These are phyloP conservation scores for Chaetoderma sp. DNA, from an alignment of 2,888 invertebrate genomes.

Conservation along the genomic window DNA sequence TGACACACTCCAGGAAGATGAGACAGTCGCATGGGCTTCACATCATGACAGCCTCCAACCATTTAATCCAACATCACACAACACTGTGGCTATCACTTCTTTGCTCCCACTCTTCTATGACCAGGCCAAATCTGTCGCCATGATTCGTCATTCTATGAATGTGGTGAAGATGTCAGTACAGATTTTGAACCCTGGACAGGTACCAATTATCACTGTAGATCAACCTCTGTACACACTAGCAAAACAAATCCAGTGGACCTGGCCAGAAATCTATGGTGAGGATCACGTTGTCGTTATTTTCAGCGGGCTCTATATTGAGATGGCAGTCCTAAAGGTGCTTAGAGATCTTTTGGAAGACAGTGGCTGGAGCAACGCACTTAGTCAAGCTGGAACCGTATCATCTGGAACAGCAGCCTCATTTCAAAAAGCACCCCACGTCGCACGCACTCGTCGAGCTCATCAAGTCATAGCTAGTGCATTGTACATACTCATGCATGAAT, in stretches of 20 bases:
- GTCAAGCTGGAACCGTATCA: conserved; percentile 20
- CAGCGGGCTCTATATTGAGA: conserved; percentile 39
- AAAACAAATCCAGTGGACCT: conserved; percentile 38
- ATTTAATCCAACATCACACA: not conserved
- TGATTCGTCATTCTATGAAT: conserved; percentile 36
- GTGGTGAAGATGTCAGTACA: conserved; percentile 3
- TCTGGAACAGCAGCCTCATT: not conserved
- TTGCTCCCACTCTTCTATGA: conserved; percentile 35
- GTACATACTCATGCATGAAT: not conserved
- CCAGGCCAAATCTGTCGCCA: conserved; percentile 23
- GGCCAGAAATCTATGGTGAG: conserved; percentile 34
- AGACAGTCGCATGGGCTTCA: not conserved
- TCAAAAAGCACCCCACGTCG: not conserved
- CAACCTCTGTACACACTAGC: conserved; percentile 39
- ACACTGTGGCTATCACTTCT: conserved; percentile 15
- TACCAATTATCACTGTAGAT: conserved; percentile 33
- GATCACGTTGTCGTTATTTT: no score
- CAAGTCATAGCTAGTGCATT: not conserved
- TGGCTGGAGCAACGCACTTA: not conserved
- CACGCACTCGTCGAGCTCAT: conserved; percentile 1
- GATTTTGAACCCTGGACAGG: conserved; percentile 29
- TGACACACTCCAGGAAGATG: not conserved
- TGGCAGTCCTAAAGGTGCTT: conserved; percentile 27
- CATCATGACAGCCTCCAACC: not conserved
- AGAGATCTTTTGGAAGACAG: conserved; percentile 3